Evolutionary conservation across 1,140 invertebrate genomes (phyloP).

Genomic region (Cataglyphis hispanica): DNA sequence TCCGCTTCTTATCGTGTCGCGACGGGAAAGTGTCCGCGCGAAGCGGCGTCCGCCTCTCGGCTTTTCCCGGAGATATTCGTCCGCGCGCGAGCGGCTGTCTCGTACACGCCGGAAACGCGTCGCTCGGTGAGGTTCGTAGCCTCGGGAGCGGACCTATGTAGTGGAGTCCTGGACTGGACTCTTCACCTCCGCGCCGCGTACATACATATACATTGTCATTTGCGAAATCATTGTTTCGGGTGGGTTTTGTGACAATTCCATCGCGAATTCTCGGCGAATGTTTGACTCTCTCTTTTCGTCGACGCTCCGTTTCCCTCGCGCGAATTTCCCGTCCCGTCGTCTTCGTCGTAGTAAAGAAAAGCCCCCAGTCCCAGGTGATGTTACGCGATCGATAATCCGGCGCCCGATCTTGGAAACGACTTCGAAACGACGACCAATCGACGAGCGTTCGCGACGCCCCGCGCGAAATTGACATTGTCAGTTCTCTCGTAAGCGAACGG

Average conservation of each 20-base stretch:
- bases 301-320: no score
- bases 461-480: not conserved
- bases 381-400: constrained; percentile 72
- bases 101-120: not conserved
- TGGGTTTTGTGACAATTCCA: not conserved
- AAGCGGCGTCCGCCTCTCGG: constrained; percentile 62
- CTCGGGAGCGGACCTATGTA: not conserved
- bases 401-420: constrained; percentile 54
- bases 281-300: not conserved
- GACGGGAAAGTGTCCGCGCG: constrained; percentile 68
- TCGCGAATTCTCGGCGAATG: not conserved
- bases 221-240: constrained; percentile 11
- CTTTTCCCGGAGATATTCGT: constrained; percentile 44
- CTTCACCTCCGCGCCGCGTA: not conserved
- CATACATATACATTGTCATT: not conserved
- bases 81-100: constrained; percentile 17
- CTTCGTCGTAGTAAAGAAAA: not conserved
- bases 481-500: not conserved
- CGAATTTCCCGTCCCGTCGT: not conserved
- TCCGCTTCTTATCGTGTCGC: constrained; percentile 64
- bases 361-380: constrained; percentile 15
- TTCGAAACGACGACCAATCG: not conserved
- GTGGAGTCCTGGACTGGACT: not conserved
- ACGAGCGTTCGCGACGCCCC: not conserved
- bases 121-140: constrained; percentile 16